These are phyloP conservation scores for Semotilus atromaculatus DNA, from an alignment of 2,797 vertebrate genomes.

Conservation along the genomic window DNA sequence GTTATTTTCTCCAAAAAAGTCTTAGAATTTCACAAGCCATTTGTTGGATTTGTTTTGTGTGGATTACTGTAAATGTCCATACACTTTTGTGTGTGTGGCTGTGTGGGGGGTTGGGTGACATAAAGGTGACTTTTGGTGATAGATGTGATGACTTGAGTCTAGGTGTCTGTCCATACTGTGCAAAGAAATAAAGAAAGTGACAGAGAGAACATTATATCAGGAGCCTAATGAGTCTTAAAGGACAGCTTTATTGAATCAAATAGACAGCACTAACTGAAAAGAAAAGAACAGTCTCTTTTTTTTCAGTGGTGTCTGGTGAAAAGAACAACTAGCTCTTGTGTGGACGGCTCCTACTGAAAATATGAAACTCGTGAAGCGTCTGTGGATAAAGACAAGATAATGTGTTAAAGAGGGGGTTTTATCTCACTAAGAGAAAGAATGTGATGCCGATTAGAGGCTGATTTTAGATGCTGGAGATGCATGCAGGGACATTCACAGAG, in stretches of 20 bases:
- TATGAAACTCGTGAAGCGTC: conserved; percentile 66
- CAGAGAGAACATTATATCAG: conserved; percentile 48
- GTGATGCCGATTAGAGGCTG: conserved; percentile 64
- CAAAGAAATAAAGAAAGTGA: conserved; percentile 29
- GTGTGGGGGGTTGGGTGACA: too few species aligned
- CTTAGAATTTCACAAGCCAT: too few species aligned
- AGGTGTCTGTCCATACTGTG: conserved; percentile 28
- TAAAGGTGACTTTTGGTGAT: conserved; percentile 23
- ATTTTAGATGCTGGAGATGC: conserved; percentile 45
- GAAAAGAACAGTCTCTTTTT: conserved; percentile 9
- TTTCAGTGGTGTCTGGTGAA: conserved; percentile 3
- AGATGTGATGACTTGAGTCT: conserved; percentile 17
- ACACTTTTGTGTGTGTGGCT: neutral
- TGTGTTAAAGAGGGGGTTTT: conserved; percentile 62
- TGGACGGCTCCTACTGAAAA: conserved; percentile 52
- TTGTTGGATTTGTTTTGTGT: neutral
- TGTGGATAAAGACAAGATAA: conserved; percentile 56
- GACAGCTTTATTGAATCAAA: conserved; percentile 70
- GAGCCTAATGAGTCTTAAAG: conserved; percentile 63
- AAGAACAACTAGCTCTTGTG: conserved; percentile 16
- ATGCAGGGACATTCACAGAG: conserved; percentile 18
- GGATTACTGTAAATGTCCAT: neutral
- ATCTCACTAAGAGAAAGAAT: conserved; percentile 62
- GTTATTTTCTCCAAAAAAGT: too few species aligned
- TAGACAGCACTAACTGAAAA: conserved; percentile 59